These are phyloP conservation scores for Phrixothrix hirtus DNA, from an alignment of 2,888 invertebrate species.

Conservation along the genomic window DNA sequence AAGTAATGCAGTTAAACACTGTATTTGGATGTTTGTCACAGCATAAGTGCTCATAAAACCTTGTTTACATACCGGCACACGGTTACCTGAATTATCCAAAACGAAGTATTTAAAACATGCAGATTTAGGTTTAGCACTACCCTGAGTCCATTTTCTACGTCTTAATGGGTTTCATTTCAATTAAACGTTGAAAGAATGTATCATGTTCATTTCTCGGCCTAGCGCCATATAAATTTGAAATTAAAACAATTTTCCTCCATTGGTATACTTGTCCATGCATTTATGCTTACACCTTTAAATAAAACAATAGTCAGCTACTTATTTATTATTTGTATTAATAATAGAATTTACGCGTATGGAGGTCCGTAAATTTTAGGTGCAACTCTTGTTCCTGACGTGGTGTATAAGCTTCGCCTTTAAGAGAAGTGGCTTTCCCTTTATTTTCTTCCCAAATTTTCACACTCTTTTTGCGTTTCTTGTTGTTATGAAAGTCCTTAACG, in stretches of 20 bases:
- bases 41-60: slow-evolving; percentile 31
- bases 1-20: slow-evolving; percentile 28
- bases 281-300: too few species aligned
- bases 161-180: not conserved
- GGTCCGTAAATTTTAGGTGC: not conserved
- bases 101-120: slow-evolving; percentile 24
- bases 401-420: not conserved
- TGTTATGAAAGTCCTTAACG: not conserved
- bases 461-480: not conserved
- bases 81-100: slow-evolving; percentile 20
- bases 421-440: not conserved
- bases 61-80: slow-evolving; percentile 29
- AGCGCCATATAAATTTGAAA: not conserved
- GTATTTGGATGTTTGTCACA: slow-evolving; percentile 21
- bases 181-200: not conserved
- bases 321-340: too few species aligned
- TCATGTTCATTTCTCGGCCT: too few species aligned
- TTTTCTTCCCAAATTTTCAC: not conserved
- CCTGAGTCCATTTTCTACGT: not conserved
- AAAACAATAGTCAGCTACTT: too few species aligned
- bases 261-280: not conserved
- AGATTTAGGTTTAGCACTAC: too few species aligned
- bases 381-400: not conserved
- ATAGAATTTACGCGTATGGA: too few species aligned
- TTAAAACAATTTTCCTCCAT: too few species aligned